Evolutionary conservation across 2,888 invertebrate species (phyloP), one percentile per base, ranked within the genome.

Genomic region (Teleiodes luculella): DNA sequence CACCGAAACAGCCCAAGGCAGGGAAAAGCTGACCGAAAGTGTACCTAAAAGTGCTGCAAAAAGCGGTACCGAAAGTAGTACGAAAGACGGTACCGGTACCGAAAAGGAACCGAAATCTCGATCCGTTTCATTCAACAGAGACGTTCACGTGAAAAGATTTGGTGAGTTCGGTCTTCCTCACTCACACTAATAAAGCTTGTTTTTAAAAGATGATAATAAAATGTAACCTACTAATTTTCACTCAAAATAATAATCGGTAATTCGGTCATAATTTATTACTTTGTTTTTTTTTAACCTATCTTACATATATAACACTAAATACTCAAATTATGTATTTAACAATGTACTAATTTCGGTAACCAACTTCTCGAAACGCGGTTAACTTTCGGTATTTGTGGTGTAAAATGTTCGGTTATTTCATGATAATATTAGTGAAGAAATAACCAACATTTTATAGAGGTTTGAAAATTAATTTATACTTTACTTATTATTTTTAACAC

Each of bases 81-180:
- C 18, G 10, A 39, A 39, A 18, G 78, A 78, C 13, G 31, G 30
- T 49, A 70, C 78, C 54, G 74, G 65, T 65, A 70, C 64, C 65
- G 71, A 74, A 45, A 86, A 86, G 80, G 85, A 90, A 82, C 75
- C 85, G 70, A 84, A 90, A 80, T 80, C 86, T 76, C 83, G 94
- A 92, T 84, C 94, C 91, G 96, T 96, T 73, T 96, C 96, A 82
- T 96, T 96, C 92, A 96, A 96, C 92, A 92, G 95, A 86, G 96
- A 96, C 92, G 96, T 96, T 75, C 95, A 95, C 91, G 95, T 96
- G 79, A 96, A 96, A 88, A 91, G 96, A 91, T 96, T 96, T 90
- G 95, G 95, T 95, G 93, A 93, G 94, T 87, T 24, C 24, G 24
- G 24, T 33, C 14, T 30, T 18, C 43, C 28, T 45, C 49, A n/a